Percentiles rank a stretch among this genome's conserved stretches.
These are phyloP conservation scores for Cephalopachus bancanus DNA, from an alignment of 2,797 vertebrate species.

Conservation along the genomic window DNA sequence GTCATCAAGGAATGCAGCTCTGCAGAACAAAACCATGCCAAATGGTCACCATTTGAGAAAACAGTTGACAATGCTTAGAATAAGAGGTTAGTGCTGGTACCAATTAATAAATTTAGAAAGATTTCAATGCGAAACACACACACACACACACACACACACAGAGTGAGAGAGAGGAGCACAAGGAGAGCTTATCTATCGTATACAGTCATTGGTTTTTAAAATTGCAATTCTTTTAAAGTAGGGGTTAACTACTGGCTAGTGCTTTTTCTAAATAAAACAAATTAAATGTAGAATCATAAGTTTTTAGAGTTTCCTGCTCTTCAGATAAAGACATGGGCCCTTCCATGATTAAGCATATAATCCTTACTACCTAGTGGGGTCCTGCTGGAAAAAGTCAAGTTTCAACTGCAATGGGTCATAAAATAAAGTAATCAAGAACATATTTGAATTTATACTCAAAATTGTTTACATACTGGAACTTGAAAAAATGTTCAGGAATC, in stretches of 20 bases:
- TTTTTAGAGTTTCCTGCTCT: neutral
- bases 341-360: neutral
- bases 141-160: no score
- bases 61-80: neutral
- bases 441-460: constrained; percentile 43
- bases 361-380: neutral
- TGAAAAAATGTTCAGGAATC: constrained; percentile 15
- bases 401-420: neutral
- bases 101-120: neutral
- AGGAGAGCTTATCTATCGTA: neutral
- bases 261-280: neutral
- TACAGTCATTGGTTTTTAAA: neutral
- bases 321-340: neutral
- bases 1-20: neutral
- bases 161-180: neutral
- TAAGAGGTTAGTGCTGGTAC: neutral
- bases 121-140: no score
- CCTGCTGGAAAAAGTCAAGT: neutral
- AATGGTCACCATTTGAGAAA: neutral
- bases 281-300: neutral
- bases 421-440: neutral
- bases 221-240: neutral
- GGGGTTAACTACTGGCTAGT: neutral
- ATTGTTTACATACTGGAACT: neutral
- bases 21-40: neutral